phyloP scores from a whole-genome alignment of 2,888 invertebrate genomes.

The Ormyrus thymus region DNA sequence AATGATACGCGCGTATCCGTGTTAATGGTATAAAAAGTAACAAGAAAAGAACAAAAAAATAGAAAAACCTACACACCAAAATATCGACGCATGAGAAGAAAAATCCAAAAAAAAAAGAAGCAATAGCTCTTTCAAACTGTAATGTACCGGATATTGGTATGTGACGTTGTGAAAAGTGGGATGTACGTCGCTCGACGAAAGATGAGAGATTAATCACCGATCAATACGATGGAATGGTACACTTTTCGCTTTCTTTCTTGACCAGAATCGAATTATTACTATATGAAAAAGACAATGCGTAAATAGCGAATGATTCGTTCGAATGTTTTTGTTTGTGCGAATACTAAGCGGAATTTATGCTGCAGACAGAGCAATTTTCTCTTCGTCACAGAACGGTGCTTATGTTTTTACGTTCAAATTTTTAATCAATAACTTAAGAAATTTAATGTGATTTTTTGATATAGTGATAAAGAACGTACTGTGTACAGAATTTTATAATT shows the following conservation, averaged over 20 bases:
- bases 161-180: conserved; percentile 62
- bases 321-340: conserved; percentile 13
- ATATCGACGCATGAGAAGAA: background rate
- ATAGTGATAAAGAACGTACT: too few species aligned
- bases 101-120: conserved; percentile 61
- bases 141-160: conserved; percentile 68
- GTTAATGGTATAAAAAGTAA: conserved; percentile 68
- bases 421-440: too few species aligned
- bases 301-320: conserved; percentile 12
- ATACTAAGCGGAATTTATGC: background rate
- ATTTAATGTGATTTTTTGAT: too few species aligned
- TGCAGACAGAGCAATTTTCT: conserved; percentile 25
- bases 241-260: background rate
- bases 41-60: conserved; percentile 36
- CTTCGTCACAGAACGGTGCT: background rate
- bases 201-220: conserved; percentile 18
- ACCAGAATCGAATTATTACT: conserved; percentile 2
- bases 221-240: conserved; percentile 15
- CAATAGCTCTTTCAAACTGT: conserved; percentile 69
- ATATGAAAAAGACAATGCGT: background rate
- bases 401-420: too few species aligned
- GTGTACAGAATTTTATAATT: background rate
- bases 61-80: conserved; percentile 54
- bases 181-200: conserved; percentile 39
- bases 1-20: conserved; percentile 69